A percentile compares a stretch with the other conserved stretches of the same genome.
These are phyloP conservation scores for Phanerotoma sp. DNA, from an alignment of 2,888 invertebrate species.

Conservation along the genomic window DNA sequence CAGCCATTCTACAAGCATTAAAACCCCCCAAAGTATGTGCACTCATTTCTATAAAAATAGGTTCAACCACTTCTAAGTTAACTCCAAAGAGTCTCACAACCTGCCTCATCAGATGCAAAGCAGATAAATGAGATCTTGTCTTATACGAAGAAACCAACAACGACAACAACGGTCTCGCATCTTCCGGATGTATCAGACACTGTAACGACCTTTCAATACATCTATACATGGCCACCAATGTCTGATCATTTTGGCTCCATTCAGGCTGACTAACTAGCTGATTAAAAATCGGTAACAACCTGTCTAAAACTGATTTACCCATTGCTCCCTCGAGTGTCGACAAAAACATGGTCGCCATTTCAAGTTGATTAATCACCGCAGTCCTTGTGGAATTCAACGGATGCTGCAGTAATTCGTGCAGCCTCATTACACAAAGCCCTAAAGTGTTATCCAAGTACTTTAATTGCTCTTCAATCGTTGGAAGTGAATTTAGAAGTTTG, in stretches of 20 bases:
- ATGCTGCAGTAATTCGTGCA: conserved; percentile 59
- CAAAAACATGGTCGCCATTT: conserved; percentile 70
- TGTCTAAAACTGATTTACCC: conserved; percentile 51
- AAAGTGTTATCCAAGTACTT: conserved; percentile 70
- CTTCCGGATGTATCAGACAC: conserved; percentile 50
- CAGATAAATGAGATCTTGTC: conserved; percentile 59
- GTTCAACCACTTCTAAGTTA: conserved; percentile 49
- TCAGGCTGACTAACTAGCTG: conserved; percentile 61
- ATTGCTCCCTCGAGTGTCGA: conserved; percentile 62
- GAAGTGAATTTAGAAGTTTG: conserved; percentile 69
- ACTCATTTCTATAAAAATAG: conserved; percentile 47
- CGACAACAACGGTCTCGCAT: conserved; percentile 42
- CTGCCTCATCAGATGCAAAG: conserved; percentile 48
- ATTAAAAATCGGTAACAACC: conserved; percentile 63
- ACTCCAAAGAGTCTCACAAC: conserved; percentile 58
- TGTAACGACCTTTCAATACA: conserved; percentile 47
- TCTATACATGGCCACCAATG: conserved; percentile 64
- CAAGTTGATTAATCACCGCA: conserved; percentile 65
- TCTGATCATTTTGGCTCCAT: conserved; percentile 65
- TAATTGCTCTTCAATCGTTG: conserved; percentile 65
- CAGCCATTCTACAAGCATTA: conserved; percentile 44
- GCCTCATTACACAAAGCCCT: conserved; percentile 66
- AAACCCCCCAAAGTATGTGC: conserved; percentile 48
- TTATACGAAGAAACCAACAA: conserved; percentile 49
- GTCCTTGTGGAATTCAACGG: conserved; percentile 36